Conservation (phyloP, 2,113 vertebrate species). For the Orcinus orca region DNA sequence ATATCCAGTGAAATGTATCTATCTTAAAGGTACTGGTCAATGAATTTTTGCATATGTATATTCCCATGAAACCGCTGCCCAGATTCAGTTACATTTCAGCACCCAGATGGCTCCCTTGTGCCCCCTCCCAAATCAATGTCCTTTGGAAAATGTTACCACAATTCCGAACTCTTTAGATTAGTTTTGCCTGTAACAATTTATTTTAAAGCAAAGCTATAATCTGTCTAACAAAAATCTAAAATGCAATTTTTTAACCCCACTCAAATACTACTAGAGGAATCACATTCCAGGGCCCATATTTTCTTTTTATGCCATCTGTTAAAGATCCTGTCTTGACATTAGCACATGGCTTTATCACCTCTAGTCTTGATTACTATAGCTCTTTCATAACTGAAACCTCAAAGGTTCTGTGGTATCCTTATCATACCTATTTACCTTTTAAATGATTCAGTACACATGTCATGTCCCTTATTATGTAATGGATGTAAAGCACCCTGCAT, state of each 20-base stretch:
- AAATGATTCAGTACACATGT: not conserved
- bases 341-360: not conserved
- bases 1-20: not conserved
- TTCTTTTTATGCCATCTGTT: constrained; percentile 30
- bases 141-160: not conserved
- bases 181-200: not conserved
- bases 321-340: constrained; percentile 49
- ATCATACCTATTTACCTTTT: not conserved
- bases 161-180: not conserved
- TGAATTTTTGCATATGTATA: not conserved
- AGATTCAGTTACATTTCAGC: not conserved
- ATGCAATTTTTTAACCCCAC: not conserved
- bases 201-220: not conserved
- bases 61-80: not conserved
- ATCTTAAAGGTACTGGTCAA: not conserved
- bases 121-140: not conserved
- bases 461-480: not conserved
- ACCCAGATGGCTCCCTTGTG: not conserved
- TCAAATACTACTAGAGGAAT: not conserved
- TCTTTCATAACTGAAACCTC: not conserved
- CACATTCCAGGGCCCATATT: not conserved
- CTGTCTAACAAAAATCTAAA: not conserved
- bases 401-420: not conserved
- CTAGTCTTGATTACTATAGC: constrained; percentile 3
- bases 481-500: not conserved